Percentiles rank a stretch among this genome's conserved stretches.
These are phyloP conservation scores for Atlantisia rogersi DNA, from an alignment of 2,113 vertebrate genomes.

Conservation along the genomic window DNA sequence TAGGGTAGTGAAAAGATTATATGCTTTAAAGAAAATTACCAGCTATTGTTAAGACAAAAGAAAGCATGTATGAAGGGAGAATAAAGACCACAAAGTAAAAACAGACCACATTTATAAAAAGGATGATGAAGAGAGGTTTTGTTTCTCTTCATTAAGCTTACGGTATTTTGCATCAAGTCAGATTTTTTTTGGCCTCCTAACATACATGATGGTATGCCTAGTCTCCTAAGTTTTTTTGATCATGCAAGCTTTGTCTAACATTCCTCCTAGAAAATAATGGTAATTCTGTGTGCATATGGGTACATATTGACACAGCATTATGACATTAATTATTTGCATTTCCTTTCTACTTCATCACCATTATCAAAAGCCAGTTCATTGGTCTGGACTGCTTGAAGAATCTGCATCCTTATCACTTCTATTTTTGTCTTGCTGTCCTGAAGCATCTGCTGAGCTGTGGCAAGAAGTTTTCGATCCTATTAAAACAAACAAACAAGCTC, in stretches of 20 bases:
- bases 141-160: neutral
- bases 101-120: neutral
- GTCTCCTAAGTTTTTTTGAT: neutral
- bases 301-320: neutral
- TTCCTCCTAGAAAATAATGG: neutral
- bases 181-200: neutral
- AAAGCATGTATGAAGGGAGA: neutral
- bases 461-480: slow-evolving; percentile 96
- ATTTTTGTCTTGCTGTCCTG: slow-evolving; percentile 99
- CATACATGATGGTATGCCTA: neutral
- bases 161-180: neutral
- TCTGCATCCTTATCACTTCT: slow-evolving; percentile 99
- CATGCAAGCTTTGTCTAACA: neutral
- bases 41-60: neutral
- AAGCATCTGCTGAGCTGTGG: slow-evolving; percentile 97
- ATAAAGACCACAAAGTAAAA: neutral
- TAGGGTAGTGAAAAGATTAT: neutral
- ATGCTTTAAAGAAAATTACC: neutral
- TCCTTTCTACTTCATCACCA: slow-evolving; percentile 84
- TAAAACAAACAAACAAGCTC: slow-evolving; percentile 22
- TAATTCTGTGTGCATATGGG: neutral
- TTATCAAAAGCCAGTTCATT: slow-evolving; percentile 94
- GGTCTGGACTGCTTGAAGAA: slow-evolving; percentile 96
- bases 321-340: neutral
- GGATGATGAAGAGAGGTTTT: neutral